Evolutionary conservation across 2,113 vertebrate species (phyloP).

Genomic region (Corythaeola cristata): DNA sequence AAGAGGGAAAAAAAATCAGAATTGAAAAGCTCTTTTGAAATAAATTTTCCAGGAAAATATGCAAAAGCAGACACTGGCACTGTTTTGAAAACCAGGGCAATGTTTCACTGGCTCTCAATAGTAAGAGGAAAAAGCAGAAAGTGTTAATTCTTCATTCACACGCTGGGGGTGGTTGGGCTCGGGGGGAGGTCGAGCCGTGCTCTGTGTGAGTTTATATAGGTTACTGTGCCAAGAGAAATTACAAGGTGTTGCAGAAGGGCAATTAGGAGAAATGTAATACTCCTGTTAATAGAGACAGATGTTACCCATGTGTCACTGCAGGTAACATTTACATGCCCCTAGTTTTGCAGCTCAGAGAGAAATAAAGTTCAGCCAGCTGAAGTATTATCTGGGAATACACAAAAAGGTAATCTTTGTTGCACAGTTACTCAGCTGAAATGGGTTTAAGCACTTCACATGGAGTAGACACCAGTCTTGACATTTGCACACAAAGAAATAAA

Average conservation of each 20-base stretch:
- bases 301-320: not conserved
- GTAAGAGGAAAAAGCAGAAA: not conserved
- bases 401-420: not conserved
- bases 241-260: not conserved
- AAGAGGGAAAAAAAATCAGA: not conserved
- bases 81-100: not conserved
- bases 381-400: not conserved
- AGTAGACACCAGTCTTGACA: not conserved
- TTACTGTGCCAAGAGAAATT: not conserved
- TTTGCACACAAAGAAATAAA: not conserved
- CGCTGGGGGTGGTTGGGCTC: rapidly evolving
- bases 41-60: not conserved
- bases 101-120: not conserved
- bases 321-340: not conserved
- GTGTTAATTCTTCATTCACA: not conserved
- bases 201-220: not conserved
- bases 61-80: not conserved
- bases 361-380: not conserved
- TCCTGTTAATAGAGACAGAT: conserved; percentile 3
- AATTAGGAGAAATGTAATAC: not conserved
- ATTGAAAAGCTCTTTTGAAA: not conserved
- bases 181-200: not conserved
- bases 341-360: not conserved
- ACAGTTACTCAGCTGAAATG: not conserved
- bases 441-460: not conserved